Evolutionary conservation across 2,888 invertebrate species (phyloP).

Genomic region (Rosalia funebris): DNA sequence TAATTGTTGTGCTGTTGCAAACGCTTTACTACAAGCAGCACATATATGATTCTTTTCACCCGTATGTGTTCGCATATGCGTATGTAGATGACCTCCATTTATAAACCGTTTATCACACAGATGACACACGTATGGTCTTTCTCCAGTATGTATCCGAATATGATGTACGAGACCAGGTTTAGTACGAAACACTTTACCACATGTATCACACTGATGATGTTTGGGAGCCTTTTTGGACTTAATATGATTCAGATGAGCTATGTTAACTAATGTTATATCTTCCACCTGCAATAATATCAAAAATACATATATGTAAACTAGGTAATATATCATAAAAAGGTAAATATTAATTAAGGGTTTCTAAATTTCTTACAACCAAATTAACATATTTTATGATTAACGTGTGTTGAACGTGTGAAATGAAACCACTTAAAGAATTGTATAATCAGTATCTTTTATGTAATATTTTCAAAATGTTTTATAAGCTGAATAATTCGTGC

Average conservation of each 20-base stretch:
- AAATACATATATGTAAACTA: too few species aligned
- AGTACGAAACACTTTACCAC: slow-evolving; percentile 61
- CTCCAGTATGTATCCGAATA: slow-evolving; percentile 63
- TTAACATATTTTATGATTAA: too few species aligned
- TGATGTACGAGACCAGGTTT: slow-evolving; percentile 63
- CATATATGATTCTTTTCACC: slow-evolving; percentile 64
- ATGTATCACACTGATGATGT: slow-evolving; percentile 62
- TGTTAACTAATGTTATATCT: slow-evolving; percentile 46
- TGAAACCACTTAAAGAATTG: too few species aligned
- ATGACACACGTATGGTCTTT: slow-evolving; percentile 62
- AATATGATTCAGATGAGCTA: background rate
- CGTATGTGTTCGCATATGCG: slow-evolving; percentile 64
- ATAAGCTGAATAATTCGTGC: too few species aligned
- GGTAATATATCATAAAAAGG: too few species aligned
- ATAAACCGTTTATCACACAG: slow-evolving; percentile 62
- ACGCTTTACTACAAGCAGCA: slow-evolving; percentile 61
- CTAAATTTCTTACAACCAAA: too few species aligned
- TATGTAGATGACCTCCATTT: slow-evolving; percentile 63
- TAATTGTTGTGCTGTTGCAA: slow-evolving; percentile 63
- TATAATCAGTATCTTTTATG: too few species aligned
- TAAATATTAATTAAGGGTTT: too few species aligned
- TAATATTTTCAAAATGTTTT: too few species aligned
- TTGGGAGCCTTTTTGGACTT: slow-evolving; percentile 49
- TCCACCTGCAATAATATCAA: slow-evolving; percentile 42
- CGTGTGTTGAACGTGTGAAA: too few species aligned